A percentile compares a stretch with the other conserved stretches of the same genome.
Evolutionary conservation across 2,113 vertebrate genomes (phyloP).

Genomic region (Pygoscelis adeliae): DNA sequence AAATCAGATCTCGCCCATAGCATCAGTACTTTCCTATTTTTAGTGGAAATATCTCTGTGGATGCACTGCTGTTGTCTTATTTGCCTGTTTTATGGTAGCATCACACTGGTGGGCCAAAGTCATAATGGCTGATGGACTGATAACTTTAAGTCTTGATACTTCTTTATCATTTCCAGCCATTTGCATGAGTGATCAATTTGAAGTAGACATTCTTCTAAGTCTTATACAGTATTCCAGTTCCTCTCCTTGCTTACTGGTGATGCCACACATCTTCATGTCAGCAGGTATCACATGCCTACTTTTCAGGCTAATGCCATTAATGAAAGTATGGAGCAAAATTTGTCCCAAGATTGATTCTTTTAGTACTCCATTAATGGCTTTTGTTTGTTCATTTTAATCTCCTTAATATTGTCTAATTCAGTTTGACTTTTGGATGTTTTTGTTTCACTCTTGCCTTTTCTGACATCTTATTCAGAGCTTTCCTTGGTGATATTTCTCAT

Average conservation of each 20-base stretch:
- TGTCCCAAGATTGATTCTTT: neutral
- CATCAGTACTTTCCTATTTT: neutral
- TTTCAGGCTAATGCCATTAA: neutral
- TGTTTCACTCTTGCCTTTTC: neutral
- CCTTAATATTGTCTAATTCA: neutral
- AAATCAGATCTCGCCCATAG: neutral
- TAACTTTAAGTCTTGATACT: neutral
- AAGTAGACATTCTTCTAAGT: neutral
- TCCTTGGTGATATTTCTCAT: neutral
- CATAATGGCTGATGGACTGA: neutral
- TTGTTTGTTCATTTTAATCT: neutral
- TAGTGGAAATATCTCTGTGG: neutral
- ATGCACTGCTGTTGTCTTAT: neutral
- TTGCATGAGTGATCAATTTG: neutral
- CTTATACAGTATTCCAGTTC: neutral
- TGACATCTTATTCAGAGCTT: neutral
- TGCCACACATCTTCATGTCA: neutral
- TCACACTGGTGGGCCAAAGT: neutral
- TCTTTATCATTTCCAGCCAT: neutral
- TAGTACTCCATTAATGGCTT: neutral
- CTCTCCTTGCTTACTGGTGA: neutral
- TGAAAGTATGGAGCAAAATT: neutral
- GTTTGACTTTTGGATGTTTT: neutral
- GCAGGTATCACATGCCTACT: neutral
- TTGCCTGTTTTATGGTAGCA: neutral